A percentile compares a stretch with the other conserved stretches of the same genome.
Evolutionary conservation across 2,113 vertebrate genomes (phyloP).

Genomic region (Sylvia atricapilla): DNA sequence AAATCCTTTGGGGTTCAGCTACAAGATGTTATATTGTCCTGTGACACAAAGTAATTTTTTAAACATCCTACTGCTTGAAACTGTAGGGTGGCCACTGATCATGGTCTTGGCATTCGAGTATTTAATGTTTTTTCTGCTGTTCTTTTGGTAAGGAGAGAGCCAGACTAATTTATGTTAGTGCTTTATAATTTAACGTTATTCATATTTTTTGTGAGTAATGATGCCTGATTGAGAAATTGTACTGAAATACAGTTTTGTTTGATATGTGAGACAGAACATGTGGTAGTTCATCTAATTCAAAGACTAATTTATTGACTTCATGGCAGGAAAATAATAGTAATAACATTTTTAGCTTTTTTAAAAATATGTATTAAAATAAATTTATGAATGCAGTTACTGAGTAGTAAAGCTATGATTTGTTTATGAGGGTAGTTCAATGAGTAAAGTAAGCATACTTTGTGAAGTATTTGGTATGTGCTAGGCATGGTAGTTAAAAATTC

Average conservation of each 20-base stretch:
- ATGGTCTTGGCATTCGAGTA: neutral
- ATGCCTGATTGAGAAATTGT: neutral
- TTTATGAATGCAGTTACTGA: neutral
- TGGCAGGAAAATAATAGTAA: neutral
- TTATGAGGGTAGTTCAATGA: neutral
- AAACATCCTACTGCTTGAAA: neutral
- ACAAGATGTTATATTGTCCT: accelerated
- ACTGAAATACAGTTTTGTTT: neutral
- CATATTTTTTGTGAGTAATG: neutral
- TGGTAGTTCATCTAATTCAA: neutral
- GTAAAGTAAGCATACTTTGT: neutral
- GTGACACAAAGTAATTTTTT: neutral
- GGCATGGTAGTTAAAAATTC: neutral
- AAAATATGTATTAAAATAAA: neutral
- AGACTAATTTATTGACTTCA: neutral
- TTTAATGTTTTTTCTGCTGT: neutral
- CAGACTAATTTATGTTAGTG: neutral
- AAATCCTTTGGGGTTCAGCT: neutral
- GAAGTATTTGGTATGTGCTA: neutral
- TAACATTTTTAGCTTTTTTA: neutral
- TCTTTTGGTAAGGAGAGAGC: neutral
- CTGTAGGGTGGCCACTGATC: accelerated
- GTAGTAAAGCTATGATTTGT: neutral
- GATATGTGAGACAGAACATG: neutral
- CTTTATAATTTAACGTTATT: neutral